Evolutionary conservation across 2,113 vertebrate species (phyloP).

Genomic region (Naja naja): DNA sequence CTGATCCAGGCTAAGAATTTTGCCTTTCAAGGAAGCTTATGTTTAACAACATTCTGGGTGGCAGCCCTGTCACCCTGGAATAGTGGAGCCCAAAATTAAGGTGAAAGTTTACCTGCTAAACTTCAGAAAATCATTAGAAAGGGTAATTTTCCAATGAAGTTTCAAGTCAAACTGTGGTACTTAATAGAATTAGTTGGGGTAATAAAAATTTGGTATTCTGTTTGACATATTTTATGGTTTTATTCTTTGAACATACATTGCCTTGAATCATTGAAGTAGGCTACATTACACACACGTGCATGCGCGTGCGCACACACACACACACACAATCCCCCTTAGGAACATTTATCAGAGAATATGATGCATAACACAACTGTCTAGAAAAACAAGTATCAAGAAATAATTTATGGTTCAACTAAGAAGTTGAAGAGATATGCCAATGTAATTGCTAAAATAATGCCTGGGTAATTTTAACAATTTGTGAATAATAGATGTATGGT

Average conservation of each 20-base stretch:
- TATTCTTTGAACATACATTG: background rate
- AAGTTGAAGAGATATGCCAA: background rate
- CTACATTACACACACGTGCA: background rate
- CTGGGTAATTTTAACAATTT: background rate
- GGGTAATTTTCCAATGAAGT: background rate
- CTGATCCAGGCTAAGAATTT: background rate
- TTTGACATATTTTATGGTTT: background rate
- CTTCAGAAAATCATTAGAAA: background rate
- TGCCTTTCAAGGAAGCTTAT: background rate
- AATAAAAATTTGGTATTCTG: background rate
- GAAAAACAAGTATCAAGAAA: background rate
- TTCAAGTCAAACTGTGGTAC: background rate
- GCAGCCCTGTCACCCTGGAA: background rate
- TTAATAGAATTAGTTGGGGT: background rate
- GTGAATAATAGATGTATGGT: background rate
- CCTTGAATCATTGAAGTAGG: background rate
- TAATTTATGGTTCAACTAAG: background rate
- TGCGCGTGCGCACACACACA: too few relatives aligned
- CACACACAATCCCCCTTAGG: background rate
- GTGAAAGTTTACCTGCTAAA: background rate
- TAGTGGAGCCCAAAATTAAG: background rate
- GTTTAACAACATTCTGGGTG: too few relatives aligned
- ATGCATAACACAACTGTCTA: background rate
- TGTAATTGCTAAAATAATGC: background rate
- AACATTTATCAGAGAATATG: background rate